Evolutionary conservation across 1,140 invertebrate genomes (phyloP), one percentile per base, ranked within the genome.

Genomic region (Tenebrio molitor): DNA sequence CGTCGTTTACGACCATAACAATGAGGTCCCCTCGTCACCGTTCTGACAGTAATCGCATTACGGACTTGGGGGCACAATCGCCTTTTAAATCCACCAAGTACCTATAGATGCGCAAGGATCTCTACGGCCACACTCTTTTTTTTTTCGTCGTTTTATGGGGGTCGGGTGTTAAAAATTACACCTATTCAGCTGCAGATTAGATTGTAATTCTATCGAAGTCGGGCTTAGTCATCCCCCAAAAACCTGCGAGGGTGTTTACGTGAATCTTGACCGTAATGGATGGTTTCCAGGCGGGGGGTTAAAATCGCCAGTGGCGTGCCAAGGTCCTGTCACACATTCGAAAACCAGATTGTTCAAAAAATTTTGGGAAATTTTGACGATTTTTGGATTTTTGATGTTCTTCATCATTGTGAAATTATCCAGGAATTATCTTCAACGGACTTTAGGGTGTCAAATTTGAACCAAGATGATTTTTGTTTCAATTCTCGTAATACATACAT

Each of bases 1-100:
- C 50, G 50, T 58, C 50, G 1, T 46, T 58, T 58, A 19, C 10
- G 44, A 8, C 44, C 44, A 21, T 50, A 58, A 58, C 50, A 58
- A 58, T 58, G 50, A 58, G 12, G 2, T 29, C 64, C 64, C 64
- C 64, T 66, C 19, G 64, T 66, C 64, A 66, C 33, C 19, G 21
- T n/a, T 10, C 12, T 66, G 36, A 42, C 64, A 42, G 21, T 66
- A 66, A 66, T 66, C 64, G 29, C 36, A 66, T 66, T 66, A 66
- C 39, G 23, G 50, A 58, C 50, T 29, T 58, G 3, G 19, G 21
- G 21, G 14, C 23, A 25, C 3, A 50, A 50, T n/a, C n/a, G n/a
- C n/a, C n/a, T n/a, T n/a, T n/a, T n/a, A n/a, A n/a, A n/a, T n/a
- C 44, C 19, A 17, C 14, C 44, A 10, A 50, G 44, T 50, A 50